Conservation (phyloP, 2,113 vertebrate species). For the Chloebia gouldiae region DNA sequence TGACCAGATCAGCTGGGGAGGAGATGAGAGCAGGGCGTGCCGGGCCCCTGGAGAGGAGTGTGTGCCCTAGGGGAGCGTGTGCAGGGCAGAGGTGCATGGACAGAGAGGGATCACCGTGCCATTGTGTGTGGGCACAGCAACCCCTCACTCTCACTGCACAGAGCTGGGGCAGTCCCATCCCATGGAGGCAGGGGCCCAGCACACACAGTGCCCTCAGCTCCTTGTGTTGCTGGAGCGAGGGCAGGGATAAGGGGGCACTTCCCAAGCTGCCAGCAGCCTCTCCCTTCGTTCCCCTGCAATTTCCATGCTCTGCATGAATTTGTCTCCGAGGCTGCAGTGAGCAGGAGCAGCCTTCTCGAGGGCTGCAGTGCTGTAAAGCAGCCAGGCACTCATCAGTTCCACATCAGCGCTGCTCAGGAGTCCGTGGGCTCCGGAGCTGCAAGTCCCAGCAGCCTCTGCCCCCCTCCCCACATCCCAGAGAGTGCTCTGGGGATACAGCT, state of each 20-base stretch:
- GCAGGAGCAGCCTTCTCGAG: background rate
- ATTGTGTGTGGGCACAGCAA: background rate
- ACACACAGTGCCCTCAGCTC: background rate
- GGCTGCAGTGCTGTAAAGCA: constrained; percentile 49
- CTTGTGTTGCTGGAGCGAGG: background rate
- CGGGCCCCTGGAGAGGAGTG: background rate
- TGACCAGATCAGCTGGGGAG: background rate
- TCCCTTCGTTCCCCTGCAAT: background rate
- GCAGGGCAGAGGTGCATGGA: background rate
- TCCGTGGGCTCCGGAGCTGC: background rate
- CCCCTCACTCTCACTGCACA: background rate
- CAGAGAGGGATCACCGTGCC: background rate
- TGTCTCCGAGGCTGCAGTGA: constrained; percentile 17
- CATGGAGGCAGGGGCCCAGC: background rate
- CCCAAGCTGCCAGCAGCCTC: background rate
- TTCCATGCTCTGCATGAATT: constrained; percentile 44
- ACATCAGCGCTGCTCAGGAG: background rate
- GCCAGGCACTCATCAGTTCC: constrained; percentile 31
- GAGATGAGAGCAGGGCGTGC: background rate
- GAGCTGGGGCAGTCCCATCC: background rate
- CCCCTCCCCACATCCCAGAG: background rate
- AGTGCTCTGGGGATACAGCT: background rate
- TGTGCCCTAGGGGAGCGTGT: background rate
- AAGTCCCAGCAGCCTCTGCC: background rate
- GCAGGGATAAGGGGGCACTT: background rate